phyloP scores from a whole-genome alignment of 2,888 invertebrate species.

The Drosophila gaucha region DNA sequence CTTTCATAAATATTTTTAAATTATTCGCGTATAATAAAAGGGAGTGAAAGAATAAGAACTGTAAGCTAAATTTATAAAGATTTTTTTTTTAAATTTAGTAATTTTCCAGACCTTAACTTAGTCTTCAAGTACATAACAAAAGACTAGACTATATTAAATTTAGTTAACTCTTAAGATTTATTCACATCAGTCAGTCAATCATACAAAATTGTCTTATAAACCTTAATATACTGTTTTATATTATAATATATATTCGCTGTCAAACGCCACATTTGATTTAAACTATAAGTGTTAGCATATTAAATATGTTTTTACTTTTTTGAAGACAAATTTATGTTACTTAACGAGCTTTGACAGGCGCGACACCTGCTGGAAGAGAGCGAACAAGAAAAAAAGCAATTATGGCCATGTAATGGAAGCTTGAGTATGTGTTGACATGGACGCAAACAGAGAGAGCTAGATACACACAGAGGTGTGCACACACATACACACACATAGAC shows the following conservation, averaged over 20 bases:
- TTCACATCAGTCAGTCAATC: not conserved
- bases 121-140: no score
- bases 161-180: no score
- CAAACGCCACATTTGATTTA: conserved; percentile 30
- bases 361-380: conserved; percentile 53
- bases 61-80: no score
- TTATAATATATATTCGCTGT: not conserved
- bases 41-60: no score
- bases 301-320: conserved; percentile 39
- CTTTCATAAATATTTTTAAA: no score
- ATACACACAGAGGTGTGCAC: conserved; percentile 19
- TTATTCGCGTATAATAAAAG: no score
- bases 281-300: conserved; percentile 40
- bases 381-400: conserved; percentile 60
- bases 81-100: no score
- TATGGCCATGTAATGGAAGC: conserved; percentile 77
- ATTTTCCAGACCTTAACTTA: no score
- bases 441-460: conserved; percentile 47
- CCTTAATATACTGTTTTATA: no score
- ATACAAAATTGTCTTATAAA: not conserved
- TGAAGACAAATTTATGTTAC: conserved; percentile 59
- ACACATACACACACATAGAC: conserved; percentile 17
- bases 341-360: conserved; percentile 59
- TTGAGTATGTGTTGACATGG: conserved; percentile 76
- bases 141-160: no score